These are phyloP conservation scores for Chrysolina americana DNA, from an alignment of 2,888 invertebrate species.

Conservation along the genomic window DNA sequence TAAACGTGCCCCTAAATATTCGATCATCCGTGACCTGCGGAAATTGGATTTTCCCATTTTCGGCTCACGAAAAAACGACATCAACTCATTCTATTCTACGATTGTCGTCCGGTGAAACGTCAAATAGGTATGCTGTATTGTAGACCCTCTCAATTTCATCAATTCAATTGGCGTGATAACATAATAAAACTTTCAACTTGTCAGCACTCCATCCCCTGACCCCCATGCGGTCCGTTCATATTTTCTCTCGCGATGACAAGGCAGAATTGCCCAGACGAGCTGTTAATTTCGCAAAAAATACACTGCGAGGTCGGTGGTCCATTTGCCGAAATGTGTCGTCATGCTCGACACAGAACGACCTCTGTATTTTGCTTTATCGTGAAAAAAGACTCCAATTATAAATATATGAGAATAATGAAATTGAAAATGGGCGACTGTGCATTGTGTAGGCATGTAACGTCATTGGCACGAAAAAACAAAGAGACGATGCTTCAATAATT, in stretches of 20 bases:
- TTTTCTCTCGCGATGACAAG: conserved; percentile 25
- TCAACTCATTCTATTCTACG: not conserved
- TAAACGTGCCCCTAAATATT: no score
- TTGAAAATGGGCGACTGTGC: not conserved
- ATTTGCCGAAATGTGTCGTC: conserved; percentile 11
- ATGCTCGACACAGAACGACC: not conserved
- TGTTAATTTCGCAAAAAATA: conserved; percentile 6
- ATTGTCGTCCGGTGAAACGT: not conserved
- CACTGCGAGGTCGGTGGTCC: conserved; percentile 23
- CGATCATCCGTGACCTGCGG: no score
- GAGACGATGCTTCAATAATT: not conserved
- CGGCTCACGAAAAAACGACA: not conserved
- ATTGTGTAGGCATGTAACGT: not conserved
- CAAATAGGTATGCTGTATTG: not conserved
- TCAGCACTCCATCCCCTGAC: not conserved
- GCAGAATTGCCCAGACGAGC: not conserved
- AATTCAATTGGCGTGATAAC: not conserved
- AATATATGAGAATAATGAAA: conserved; percentile 6
- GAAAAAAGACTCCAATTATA: not conserved
- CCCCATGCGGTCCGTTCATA: not conserved
- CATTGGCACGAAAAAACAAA: not conserved
- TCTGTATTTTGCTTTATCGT: not conserved
- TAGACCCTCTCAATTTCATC: not conserved
- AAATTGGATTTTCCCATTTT: not conserved
- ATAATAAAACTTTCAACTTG: conserved; percentile 5